These are phyloP conservation scores for Carapus acus DNA, from an alignment of 2,797 vertebrate genomes.

Conservation along the genomic window DNA sequence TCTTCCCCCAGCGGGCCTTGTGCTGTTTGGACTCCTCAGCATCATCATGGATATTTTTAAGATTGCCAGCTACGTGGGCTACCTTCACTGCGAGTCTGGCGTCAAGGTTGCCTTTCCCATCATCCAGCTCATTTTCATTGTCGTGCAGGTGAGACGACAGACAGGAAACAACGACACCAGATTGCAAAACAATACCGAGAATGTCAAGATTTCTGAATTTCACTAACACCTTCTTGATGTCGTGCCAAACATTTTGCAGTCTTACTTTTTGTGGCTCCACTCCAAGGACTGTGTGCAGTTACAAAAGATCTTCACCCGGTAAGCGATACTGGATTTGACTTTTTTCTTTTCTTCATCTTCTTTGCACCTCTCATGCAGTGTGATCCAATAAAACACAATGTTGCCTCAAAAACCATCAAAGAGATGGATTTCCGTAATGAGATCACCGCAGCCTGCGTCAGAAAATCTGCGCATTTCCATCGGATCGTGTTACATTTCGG, in stretches of 20 bases:
- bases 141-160: slow-evolving; percentile 77
- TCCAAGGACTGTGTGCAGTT: slow-evolving; percentile 87
- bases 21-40: slow-evolving; percentile 86
- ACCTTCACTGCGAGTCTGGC: slow-evolving; percentile 82
- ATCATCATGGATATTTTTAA: slow-evolving; percentile 93
- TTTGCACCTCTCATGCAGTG: background rate
- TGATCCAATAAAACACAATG: background rate
- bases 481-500: no score
- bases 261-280: slow-evolving; percentile 88
- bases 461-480: no score
- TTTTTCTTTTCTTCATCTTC: background rate
- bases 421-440: no score
- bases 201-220: background rate
- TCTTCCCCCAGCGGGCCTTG: slow-evolving; percentile 78
- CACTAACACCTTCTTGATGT: slow-evolving; percentile 1
- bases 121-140: slow-evolving; percentile 81
- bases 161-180: background rate
- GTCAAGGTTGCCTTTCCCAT: slow-evolving; percentile 86
- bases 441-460: no score
- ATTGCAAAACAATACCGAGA: background rate
- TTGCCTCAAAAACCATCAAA: no score
- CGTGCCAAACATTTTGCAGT: slow-evolving; percentile 68
- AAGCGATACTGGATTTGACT: slow-evolving; percentile 23
- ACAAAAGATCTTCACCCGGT: slow-evolving; percentile 85
- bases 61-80: slow-evolving; percentile 84